phyloP scores from a whole-genome alignment of 2,797 vertebrate species.

The Phataginus tricuspis region DNA sequence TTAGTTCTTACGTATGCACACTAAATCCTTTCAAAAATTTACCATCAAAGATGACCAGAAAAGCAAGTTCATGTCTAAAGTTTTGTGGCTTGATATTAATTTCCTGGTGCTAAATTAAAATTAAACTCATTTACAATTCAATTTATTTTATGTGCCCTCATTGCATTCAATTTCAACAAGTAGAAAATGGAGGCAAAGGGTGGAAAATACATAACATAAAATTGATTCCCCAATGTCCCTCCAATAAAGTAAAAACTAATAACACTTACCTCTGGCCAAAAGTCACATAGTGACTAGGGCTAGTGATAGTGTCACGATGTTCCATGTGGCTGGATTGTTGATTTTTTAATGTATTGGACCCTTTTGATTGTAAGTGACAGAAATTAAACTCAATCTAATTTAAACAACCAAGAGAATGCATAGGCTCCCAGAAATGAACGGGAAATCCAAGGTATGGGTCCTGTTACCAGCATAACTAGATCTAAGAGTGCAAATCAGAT shows the following conservation, averaged over 20 bases:
- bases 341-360: neutral
- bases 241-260: neutral
- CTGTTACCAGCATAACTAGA: neutral
- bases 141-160: neutral
- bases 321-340: neutral
- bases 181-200: neutral
- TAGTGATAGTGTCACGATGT: neutral
- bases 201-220: neutral
- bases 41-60: neutral
- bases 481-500: neutral
- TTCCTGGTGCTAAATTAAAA: neutral
- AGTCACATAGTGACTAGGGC: neutral
- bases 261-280: neutral
- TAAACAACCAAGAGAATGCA: neutral
- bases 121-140: neutral
- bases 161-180: neutral
- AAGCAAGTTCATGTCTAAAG: neutral
- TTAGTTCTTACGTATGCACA: neutral
- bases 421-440: neutral
- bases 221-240: neutral
- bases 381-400: neutral
- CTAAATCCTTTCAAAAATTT: slow-evolving; percentile 24
- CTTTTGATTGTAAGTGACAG: neutral
- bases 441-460: neutral
- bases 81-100: slow-evolving; percentile 5